Evolutionary conservation across 2,888 invertebrate species (phyloP), one percentile per base, ranked within the genome.

Genomic region (Alloscopus bannaensis): DNA sequence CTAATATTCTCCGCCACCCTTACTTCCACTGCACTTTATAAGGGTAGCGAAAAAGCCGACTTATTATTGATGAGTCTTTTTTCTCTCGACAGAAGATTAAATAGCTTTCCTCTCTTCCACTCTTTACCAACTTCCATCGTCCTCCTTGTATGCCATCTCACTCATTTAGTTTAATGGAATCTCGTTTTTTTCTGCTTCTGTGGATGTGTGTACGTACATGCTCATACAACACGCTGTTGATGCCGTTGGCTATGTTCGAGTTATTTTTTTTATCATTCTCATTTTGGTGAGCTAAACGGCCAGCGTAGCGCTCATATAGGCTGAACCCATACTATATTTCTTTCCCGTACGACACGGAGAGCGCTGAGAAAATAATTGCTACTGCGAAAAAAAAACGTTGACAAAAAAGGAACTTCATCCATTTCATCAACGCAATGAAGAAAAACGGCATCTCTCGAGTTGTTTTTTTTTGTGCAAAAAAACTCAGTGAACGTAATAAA

Each of bases 151-250:
- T 57, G 73, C 65, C 73, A 65, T 73, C 66, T 73, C n/a, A n/a
- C 73, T 73, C 73, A 73, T 73, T 73, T 73, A 64, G 57, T 73
- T 65, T 73, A 73, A 65, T 65, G 65, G 73, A 65, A 57, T 57
- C 45, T 64, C 52, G 42, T 45, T 59, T 22, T 68, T 47, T 22
- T 60, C 18, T 29, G 11, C 16, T 28, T 26, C 26, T 28, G 42
- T 36, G 45, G n/a, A 3, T 11, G 3, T 18, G 8, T 45, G 45
- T 18, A 11, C 18, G 45, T 16, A 45, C n/a, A n/a, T 36, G 6
- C 36, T 36, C 36, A 36, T 36, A 6, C 13, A 6, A 8, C 8
- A 6, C 36, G 3, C 55, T 26, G 8, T 55, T 6, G 36, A 3
- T 26, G 26, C 60, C 40, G 16, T 31, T 60, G 31, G 31, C 60